Conservation (phyloP, 2,888 invertebrate genomes). For the Caenorhabditis parvicauda region DNA sequence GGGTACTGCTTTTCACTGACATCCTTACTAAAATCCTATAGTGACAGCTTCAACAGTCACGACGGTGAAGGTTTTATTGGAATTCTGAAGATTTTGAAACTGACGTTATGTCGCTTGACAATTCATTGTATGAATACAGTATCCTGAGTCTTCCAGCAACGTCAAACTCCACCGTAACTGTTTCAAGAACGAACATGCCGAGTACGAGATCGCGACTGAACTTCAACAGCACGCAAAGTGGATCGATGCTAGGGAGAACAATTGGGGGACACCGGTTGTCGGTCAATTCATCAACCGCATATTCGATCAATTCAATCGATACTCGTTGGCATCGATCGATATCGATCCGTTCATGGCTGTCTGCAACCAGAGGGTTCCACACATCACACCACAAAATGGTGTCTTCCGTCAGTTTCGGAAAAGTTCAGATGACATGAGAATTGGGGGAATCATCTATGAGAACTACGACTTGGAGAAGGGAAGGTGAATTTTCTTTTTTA, state of each 20-base stretch:
- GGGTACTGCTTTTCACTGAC: too few species aligned
- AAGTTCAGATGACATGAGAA: constrained; percentile 19
- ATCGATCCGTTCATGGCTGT: constrained; percentile 88
- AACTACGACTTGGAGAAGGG: constrained; percentile 70
- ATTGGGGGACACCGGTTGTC: constrained; percentile 73
- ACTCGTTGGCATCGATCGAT: constrained; percentile 84
- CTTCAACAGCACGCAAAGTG: constrained; percentile 86
- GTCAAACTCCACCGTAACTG: constrained; percentile 85
- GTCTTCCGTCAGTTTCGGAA: constrained; percentile 60
- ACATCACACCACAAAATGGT: constrained; percentile 68
- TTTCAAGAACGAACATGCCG: constrained; percentile 78
- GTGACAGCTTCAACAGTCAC: too few species aligned
- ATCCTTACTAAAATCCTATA: too few species aligned
- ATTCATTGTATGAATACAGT: too few species aligned
- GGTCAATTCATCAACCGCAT: constrained; percentile 63
- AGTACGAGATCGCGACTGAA: constrained; percentile 92
- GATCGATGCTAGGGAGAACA: constrained; percentile 91
- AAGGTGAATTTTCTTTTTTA: constrained; percentile 68
- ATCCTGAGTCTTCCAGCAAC: constrained; percentile 80
- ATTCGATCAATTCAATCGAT: constrained; percentile 72
- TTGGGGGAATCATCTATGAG: constrained; percentile 83
- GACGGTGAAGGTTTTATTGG: too few species aligned
- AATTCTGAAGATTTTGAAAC: too few species aligned
- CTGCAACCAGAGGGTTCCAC: constrained; percentile 83
- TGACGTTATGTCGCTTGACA: too few species aligned